These are phyloP conservation scores for Hippopotamus amphibius DNA, from an alignment of 2,113 vertebrate species.

Conservation along the genomic window DNA sequence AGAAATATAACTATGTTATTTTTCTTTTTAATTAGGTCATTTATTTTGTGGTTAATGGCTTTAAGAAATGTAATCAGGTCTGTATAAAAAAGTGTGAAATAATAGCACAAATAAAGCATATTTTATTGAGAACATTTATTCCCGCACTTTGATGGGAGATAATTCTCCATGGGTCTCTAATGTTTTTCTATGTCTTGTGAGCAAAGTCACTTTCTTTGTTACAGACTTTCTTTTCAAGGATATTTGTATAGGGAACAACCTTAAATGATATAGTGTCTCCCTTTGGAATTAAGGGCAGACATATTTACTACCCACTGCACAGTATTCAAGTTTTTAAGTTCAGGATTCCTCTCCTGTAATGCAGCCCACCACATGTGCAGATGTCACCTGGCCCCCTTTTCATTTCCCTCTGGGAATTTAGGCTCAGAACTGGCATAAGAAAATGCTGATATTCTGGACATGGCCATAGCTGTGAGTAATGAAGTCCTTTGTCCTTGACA, in stretches of 20 bases:
- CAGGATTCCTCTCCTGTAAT: neutral
- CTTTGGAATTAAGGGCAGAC: neutral
- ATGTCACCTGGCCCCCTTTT: neutral
- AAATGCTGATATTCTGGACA: neutral
- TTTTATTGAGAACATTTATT: neutral
- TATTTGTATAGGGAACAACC: neutral
- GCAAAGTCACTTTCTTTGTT: neutral
- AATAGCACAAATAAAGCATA: neutral
- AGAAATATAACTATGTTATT: neutral
- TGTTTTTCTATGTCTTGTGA: neutral
- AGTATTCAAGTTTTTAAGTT: neutral
- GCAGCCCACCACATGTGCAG: neutral
- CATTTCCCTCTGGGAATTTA: neutral
- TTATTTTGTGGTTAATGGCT: conserved; percentile 14
- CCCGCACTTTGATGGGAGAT: neutral
- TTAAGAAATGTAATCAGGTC: neutral
- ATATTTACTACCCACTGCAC: neutral
- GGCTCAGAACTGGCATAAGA: neutral
- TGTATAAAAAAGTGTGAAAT: neutral
- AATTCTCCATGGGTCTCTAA: neutral
- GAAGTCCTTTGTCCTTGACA: neutral
- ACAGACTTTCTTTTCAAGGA: neutral
- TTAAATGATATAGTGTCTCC: neutral
- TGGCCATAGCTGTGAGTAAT: neutral
- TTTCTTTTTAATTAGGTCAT: conserved; percentile 18